phyloP scores from a whole-genome alignment of 2,888 invertebrate species.

The Caenorhabditis sp. region DNA sequence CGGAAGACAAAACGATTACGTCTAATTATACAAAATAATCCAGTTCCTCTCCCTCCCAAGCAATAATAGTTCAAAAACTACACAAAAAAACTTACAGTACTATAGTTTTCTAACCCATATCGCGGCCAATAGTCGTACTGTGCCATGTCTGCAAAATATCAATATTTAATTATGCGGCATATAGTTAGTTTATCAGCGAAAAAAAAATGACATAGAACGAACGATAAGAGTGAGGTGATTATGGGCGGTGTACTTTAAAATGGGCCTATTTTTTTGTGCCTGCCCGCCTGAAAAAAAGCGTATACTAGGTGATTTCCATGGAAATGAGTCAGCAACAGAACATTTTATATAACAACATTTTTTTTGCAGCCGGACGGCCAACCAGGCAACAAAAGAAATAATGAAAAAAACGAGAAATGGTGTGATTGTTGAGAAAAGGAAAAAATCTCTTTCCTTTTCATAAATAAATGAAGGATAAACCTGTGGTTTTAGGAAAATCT shows the following conservation, averaged over 20 bases:
- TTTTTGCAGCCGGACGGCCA: background rate
- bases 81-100: slow-evolving; percentile 75
- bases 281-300: background rate
- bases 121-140: slow-evolving; percentile 67
- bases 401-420: slow-evolving; percentile 1
- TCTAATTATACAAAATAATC: background rate
- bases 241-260: background rate
- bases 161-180: slow-evolving; percentile 23
- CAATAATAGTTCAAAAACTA: background rate
- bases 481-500: slow-evolving; percentile 16
- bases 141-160: slow-evolving; percentile 56
- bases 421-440: slow-evolving; percentile 7
- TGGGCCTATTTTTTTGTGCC: too few relatives aligned
- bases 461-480: slow-evolving; percentile 14
- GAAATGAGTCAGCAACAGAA: background rate
- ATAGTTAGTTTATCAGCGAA: slow-evolving; percentile 18
- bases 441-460: background rate
- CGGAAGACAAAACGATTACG: background rate
- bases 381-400: background rate
- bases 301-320: background rate
- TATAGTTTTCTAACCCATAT: slow-evolving; percentile 79
- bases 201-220: slow-evolving; percentile 11
- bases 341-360: too few relatives aligned
- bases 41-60: background rate
- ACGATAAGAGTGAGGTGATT: background rate